Percentiles rank a stretch among this genome's conserved stretches.
phyloP scores from a whole-genome alignment of 2,113 vertebrate species.

The Pseudonaja textilis region DNA sequence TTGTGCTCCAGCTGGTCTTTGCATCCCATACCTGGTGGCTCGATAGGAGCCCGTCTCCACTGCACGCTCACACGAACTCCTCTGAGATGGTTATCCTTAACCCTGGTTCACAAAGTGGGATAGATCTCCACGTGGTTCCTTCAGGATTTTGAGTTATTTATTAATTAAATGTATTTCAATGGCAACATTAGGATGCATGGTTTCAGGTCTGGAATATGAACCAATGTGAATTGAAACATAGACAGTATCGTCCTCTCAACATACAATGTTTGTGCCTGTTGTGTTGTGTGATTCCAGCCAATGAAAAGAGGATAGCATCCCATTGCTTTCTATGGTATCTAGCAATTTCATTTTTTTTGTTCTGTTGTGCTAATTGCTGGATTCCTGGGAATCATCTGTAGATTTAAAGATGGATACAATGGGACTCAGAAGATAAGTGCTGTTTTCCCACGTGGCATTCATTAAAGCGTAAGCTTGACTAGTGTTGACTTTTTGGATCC shows the following conservation, averaged over 20 bases:
- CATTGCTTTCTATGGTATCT: neutral
- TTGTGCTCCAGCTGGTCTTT: neutral
- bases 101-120: neutral
- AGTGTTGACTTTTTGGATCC: neutral
- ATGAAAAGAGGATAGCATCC: neutral
- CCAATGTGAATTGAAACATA: neutral
- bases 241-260: neutral
- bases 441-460: neutral
- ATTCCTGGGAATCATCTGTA: neutral
- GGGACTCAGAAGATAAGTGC: neutral
- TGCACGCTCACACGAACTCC: neutral
- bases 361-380: neutral
- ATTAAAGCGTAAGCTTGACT: neutral
- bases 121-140: neutral
- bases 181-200: neutral
- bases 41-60: neutral
- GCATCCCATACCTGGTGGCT: neutral
- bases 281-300: neutral
- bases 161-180: neutral
- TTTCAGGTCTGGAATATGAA: neutral
- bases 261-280: neutral
- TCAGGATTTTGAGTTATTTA: neutral
- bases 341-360: neutral
- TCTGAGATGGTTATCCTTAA: neutral
- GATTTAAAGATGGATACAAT: neutral